Conservation (phyloP, 2,113 vertebrate species). For the Acanthochromis polyacanthus region DNA sequence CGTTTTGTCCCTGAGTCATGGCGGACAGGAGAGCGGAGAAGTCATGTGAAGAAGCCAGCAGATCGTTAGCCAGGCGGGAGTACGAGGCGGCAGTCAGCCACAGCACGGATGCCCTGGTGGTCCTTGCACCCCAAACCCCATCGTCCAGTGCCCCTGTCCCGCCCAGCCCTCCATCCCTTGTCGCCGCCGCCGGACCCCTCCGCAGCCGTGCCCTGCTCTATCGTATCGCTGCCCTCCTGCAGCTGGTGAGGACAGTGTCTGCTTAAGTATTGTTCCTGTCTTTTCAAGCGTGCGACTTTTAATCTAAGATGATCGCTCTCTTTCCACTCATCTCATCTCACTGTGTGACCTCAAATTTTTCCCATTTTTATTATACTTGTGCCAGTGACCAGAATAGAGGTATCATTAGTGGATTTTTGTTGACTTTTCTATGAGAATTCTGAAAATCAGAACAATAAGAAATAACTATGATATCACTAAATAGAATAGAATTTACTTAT, state of each 20-base stretch:
- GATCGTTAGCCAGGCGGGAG: constrained; percentile 95
- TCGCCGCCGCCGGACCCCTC: constrained; percentile 76
- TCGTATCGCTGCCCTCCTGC: constrained; percentile 95
- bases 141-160: constrained; percentile 85
- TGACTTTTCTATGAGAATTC: not conserved
- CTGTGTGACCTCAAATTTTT: not conserved
- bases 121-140: constrained; percentile 89
- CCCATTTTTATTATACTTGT: not conserved
- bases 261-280: not conserved
- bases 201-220: constrained; percentile 94
- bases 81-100: constrained; percentile 95
- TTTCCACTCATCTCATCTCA: not conserved
- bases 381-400: not conserved
- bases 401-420: not conserved
- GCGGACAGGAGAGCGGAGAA: constrained; percentile 99
- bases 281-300: not conserved
- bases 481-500: not conserved
- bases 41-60: constrained; percentile 99
- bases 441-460: not conserved
- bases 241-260: constrained; percentile 88
- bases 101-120: constrained; percentile 95
- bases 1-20: constrained; percentile 99
- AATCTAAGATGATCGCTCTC: not conserved
- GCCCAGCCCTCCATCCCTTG: constrained; percentile 76
- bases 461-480: not conserved